Evolutionary conservation across 2,888 invertebrate species (phyloP).

Genomic region (Nowickia ferox): DNA sequence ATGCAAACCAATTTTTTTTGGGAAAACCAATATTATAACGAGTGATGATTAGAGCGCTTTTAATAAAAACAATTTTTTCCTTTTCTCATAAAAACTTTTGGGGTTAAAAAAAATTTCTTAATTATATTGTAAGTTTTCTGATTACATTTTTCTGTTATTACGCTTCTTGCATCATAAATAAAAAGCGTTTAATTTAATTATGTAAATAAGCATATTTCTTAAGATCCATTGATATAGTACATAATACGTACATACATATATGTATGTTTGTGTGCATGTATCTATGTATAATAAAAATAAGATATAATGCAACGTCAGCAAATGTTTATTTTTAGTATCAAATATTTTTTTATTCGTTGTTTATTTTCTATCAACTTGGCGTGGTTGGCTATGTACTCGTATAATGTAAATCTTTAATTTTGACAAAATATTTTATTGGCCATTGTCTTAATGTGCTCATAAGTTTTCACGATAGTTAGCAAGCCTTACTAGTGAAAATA

Average conservation of each 20-base stretch:
- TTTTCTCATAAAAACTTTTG: too few relatives aligned
- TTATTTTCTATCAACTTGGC: slow-evolving; percentile 33
- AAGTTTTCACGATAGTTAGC: slow-evolving; percentile 18
- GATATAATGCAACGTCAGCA: slow-evolving; percentile 32
- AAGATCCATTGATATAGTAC: not conserved
- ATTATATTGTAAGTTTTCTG: not conserved
- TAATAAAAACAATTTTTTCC: too few relatives aligned
- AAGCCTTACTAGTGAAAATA: slow-evolving; percentile 7
- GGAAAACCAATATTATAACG: too few relatives aligned
- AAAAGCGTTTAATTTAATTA: not conserved
- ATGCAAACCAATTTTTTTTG: too few relatives aligned
- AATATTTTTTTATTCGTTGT: slow-evolving; percentile 28
- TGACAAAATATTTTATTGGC: slow-evolving; percentile 11
- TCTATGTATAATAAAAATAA: not conserved
- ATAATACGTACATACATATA: not conserved
- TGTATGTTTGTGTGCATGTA: not conserved
- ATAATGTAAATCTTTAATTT: slow-evolving; percentile 20
- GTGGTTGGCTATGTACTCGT: slow-evolving; percentile 55
- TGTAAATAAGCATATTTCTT: not conserved
- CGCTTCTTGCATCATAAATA: slow-evolving; percentile 23
- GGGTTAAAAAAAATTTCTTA: too few relatives aligned
- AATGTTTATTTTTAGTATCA: slow-evolving; percentile 38
- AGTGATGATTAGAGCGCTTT: too few relatives aligned
- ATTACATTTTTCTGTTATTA: not conserved
- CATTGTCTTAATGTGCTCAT: slow-evolving; percentile 22